A percentile compares a stretch with the other conserved stretches of the same genome.
phyloP scores from a whole-genome alignment of 2,797 vertebrate genomes.

The Emys orbicularis region DNA sequence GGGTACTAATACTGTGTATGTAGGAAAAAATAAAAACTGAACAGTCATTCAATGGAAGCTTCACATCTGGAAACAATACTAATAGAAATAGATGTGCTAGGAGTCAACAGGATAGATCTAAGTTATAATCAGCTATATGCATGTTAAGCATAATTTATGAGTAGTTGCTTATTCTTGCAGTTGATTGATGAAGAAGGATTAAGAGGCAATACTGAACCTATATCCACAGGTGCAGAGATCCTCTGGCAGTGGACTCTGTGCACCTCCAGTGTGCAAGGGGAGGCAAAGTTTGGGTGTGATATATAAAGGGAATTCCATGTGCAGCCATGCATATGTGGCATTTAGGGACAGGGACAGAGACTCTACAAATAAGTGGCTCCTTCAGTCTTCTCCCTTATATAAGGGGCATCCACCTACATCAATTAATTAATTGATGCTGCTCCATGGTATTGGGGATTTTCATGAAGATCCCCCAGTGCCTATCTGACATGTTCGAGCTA shows the following conservation, averaged over 20 bases:
- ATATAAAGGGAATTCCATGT: rapidly evolving
- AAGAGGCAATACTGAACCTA: constrained; percentile 11
- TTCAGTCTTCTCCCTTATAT: background rate
- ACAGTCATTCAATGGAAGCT: background rate
- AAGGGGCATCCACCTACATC: background rate
- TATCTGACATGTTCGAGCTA: background rate
- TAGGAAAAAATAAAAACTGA: background rate
- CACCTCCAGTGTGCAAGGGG: background rate
- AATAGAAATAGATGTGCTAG: background rate
- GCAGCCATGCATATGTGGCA: background rate
- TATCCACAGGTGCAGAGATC: background rate
- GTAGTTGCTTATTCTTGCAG: background rate
- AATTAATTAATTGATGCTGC: background rate
- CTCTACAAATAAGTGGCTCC: background rate
- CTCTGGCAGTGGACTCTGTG: background rate
- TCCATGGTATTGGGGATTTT: background rate
- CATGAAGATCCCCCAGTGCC: background rate
- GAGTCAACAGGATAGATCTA: background rate
- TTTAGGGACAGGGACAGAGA: background rate
- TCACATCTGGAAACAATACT: background rate
- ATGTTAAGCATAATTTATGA: constrained; percentile 36
- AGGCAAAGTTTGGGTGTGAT: background rate
- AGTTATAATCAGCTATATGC: constrained; percentile 4
- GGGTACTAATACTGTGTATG: background rate
- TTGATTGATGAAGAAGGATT: constrained; percentile 11